Conservation (phyloP, 2,797 vertebrate species). For the Pseudotriccus pelzelni region DNA sequence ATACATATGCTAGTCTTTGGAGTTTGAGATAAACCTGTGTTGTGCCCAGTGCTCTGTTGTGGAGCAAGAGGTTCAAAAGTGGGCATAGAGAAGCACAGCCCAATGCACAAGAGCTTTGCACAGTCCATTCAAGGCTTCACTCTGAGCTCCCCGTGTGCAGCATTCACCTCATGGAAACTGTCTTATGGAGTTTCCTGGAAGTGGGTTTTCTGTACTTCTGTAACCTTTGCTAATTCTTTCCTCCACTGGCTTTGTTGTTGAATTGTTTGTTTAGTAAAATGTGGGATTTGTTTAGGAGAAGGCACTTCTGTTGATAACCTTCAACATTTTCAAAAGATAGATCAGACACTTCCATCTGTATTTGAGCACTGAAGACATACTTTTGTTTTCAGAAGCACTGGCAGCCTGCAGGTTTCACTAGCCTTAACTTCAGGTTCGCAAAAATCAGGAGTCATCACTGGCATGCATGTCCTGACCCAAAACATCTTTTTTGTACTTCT, state of each 20-base stretch:
- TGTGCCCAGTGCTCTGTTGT: neutral
- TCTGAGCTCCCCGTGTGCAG: accelerated
- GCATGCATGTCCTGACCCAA: neutral
- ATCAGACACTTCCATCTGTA: neutral
- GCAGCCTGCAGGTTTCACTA: neutral
- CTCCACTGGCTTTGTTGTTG: neutral
- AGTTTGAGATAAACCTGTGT: neutral
- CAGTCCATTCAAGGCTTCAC: neutral
- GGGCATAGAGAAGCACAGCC: neutral
- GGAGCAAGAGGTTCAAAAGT: neutral
- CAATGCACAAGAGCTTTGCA: neutral
- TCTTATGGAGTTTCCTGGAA: neutral
- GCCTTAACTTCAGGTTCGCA: neutral
- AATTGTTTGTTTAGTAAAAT: neutral
- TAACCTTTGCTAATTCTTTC: neutral
- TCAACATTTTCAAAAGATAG: neutral
- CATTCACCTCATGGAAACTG: neutral
- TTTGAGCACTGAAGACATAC: neutral
- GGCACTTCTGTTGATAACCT: neutral
- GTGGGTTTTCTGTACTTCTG: neutral
- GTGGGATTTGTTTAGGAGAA: neutral
- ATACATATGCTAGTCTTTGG: neutral
- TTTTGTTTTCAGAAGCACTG: neutral
- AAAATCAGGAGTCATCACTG: neutral
- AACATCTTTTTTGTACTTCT: neutral